phyloP scores from a whole-genome alignment of 2,888 invertebrate genomes.

The Sinodicranocentrus sp. region DNA sequence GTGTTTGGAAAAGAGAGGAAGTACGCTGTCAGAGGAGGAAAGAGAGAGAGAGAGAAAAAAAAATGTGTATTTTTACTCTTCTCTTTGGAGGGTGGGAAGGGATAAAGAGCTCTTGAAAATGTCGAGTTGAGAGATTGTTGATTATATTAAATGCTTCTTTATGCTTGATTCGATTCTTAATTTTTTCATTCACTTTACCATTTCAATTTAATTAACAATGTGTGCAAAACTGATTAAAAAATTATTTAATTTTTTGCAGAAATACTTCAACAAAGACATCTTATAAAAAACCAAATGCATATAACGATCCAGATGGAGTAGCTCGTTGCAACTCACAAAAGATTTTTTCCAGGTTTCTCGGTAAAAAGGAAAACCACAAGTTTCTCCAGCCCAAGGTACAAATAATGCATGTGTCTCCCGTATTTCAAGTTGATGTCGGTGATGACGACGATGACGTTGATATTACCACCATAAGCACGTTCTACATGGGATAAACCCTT shows the following conservation, averaged over 20 bases:
- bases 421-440: slow-evolving; percentile 2
- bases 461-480: slow-evolving; percentile 17
- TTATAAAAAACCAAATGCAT: too few relatives aligned
- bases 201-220: too few relatives aligned
- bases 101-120: slow-evolving; percentile 58
- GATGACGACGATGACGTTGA: slow-evolving; percentile 39
- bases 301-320: too few relatives aligned
- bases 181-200: neutral
- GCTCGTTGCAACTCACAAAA: too few relatives aligned
- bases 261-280: too few relatives aligned
- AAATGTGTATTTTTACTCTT: too few relatives aligned
- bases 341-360: too few relatives aligned
- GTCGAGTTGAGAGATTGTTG: slow-evolving; percentile 3
- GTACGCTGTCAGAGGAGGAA: slow-evolving; percentile 34
- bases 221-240: too few relatives aligned
- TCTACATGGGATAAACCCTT: slow-evolving; percentile 1
- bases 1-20: slow-evolving; percentile 34
- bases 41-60: neutral
- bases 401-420: slow-evolving; percentile 6
- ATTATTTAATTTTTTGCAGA: too few relatives aligned
- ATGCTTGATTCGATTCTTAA: neutral
- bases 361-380: slow-evolving; percentile 13
- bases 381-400: neutral
- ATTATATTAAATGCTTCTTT: too few relatives aligned
- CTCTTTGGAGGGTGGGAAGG: slow-evolving; percentile 51